Conservation (phyloP, 2,113 vertebrate genomes). For the Cathartes aura region DNA sequence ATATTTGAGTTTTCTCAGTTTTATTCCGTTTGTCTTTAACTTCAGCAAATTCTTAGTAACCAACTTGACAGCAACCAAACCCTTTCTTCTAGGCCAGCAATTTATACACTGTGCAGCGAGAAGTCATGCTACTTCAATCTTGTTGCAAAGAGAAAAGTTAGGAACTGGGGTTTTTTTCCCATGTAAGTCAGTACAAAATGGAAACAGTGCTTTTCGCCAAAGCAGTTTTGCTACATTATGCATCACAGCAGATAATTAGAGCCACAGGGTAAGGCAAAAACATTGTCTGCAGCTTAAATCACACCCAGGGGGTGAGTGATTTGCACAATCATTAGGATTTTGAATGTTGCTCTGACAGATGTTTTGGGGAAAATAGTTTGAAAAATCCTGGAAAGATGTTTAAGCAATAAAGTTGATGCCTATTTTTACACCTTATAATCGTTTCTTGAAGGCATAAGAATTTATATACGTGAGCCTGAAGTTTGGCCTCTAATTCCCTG, state of each 20-base stretch:
- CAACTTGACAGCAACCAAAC: not conserved
- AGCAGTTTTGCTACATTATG: not conserved
- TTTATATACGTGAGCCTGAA: not conserved
- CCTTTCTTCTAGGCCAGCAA: not conserved
- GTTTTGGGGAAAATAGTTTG: not conserved
- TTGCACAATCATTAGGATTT: not conserved
- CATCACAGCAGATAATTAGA: not conserved
- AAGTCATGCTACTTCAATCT: not conserved
- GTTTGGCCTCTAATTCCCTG: not conserved
- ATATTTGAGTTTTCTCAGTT: not conserved
- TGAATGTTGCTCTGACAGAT: not conserved
- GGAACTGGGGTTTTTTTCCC: not conserved
- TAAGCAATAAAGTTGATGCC: not conserved
- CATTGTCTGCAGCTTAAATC: not conserved
- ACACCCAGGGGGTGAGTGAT: not conserved
- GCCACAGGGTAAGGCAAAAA: not conserved
- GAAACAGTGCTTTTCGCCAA: not conserved
- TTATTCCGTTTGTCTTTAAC: not conserved
- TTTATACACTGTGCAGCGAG: not conserved
- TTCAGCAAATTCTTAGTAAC: not conserved
- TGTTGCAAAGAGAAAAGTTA: not conserved
- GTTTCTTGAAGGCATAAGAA: not conserved
- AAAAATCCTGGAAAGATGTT: not conserved
- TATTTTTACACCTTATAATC: not conserved
- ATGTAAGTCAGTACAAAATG: not conserved